These are phyloP conservation scores for Chaunax sp. DNA, from an alignment of 2,797 vertebrate species.

Conservation along the genomic window DNA sequence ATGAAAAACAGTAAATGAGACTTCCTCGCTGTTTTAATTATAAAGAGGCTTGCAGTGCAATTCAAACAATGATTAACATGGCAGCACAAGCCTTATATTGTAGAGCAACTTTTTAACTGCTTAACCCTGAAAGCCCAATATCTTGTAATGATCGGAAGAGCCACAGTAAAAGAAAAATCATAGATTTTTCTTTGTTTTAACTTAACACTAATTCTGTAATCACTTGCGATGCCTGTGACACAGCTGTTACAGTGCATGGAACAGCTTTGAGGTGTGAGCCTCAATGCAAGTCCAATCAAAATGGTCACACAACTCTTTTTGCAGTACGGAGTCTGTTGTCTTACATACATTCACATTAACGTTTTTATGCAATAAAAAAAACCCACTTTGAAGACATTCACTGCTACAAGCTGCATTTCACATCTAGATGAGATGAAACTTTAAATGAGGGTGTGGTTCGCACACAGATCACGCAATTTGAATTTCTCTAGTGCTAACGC, in stretches of 20 bases:
- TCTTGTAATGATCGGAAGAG: background rate
- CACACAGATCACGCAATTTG: no score
- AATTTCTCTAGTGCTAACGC: no score
- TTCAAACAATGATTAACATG: slow-evolving; percentile 52
- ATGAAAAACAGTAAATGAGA: slow-evolving; percentile 41
- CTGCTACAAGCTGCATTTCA: no score
- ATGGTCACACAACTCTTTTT: background rate
- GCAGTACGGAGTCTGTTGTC: no score
- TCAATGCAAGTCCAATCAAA: background rate
- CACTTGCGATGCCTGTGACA: no score
- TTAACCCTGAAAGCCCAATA: slow-evolving; percentile 24
- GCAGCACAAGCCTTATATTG: slow-evolving; percentile 28
- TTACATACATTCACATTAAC: no score
- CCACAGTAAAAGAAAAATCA: background rate
- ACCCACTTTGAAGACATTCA: no score
- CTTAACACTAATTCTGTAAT: background rate
- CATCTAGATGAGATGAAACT: no score
- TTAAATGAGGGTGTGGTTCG: no score
- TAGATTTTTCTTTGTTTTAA: background rate
- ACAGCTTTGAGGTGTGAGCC: background rate
- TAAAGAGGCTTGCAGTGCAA: slow-evolving; percentile 34
- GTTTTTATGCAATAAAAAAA: no score
- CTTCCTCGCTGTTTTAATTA: slow-evolving; percentile 44
- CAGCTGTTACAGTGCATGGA: background rate
- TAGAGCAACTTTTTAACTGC: slow-evolving; percentile 26